A percentile compares a stretch with the other conserved stretches of the same genome.
phyloP scores from a whole-genome alignment of 2,113 vertebrate species.

The Vimba vimba region DNA sequence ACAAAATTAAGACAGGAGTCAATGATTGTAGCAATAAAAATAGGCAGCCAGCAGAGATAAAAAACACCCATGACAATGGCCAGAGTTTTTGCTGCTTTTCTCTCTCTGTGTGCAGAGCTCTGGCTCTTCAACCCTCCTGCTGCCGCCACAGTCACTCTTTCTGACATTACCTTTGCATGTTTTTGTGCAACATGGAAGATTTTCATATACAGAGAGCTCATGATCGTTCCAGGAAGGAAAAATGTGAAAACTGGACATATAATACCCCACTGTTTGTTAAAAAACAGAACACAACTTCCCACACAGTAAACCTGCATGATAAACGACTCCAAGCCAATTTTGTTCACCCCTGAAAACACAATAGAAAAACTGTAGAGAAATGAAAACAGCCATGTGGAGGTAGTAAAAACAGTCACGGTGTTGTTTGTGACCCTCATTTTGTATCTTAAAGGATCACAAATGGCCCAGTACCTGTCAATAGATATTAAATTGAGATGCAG shows the following conservation, averaged over 20 bases:
- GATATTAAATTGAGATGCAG: constrained; percentile 55
- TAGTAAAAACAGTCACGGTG: constrained; percentile 33
- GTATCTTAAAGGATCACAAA: constrained; percentile 56
- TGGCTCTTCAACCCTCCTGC: not conserved
- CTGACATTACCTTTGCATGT: constrained; percentile 34
- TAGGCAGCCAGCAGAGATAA: constrained; percentile 44
- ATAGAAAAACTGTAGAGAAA: constrained; percentile 45
- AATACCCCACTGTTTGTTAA: constrained; percentile 39
- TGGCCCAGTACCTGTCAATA: constrained; percentile 59
- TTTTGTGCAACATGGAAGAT: constrained; percentile 40
- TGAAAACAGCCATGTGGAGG: constrained; percentile 52
- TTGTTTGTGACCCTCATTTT: constrained; percentile 46
- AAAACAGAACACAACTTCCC: constrained; percentile 33
- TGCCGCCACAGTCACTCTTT: not conserved
- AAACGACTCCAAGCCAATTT: constrained; percentile 34
- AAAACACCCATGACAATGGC: constrained; percentile 46
- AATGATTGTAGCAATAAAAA: constrained; percentile 25
- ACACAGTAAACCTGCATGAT: constrained; percentile 8
- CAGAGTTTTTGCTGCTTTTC: constrained; percentile 50
- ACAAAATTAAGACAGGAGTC: constrained; percentile 26
- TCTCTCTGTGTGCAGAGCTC: constrained; percentile 21
- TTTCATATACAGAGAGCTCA: constrained; percentile 45
- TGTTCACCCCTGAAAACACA: constrained; percentile 51
- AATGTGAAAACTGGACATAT: not conserved
- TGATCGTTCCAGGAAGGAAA: constrained; percentile 6